Percentiles rank a stretch among this genome's conserved stretches.
Evolutionary conservation across 2,113 vertebrate species (phyloP).

Genomic region (Globicephala melas): DNA sequence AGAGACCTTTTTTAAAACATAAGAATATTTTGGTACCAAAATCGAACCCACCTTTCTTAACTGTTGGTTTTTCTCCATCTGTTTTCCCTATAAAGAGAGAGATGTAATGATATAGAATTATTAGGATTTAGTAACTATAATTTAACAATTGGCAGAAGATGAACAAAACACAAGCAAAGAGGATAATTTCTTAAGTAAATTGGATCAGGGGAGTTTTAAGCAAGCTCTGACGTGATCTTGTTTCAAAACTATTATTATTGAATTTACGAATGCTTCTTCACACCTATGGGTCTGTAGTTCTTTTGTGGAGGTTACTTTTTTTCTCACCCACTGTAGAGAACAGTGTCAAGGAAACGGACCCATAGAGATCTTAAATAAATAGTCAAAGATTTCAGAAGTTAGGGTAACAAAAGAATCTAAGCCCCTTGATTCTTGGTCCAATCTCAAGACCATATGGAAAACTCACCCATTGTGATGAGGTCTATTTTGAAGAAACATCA

Average conservation of each 20-base stretch:
- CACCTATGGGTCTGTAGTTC: no score
- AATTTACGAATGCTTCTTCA: not conserved
- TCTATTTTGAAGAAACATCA: not conserved
- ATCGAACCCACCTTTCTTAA: conserved; percentile 74
- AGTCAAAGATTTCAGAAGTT: not conserved
- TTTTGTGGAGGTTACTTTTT: not conserved
- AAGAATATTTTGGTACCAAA: not conserved
- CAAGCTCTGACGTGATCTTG: not conserved
- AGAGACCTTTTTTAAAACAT: not conserved
- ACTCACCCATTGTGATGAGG: not conserved
- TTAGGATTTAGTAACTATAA: conserved; percentile 55
- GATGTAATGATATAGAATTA: conserved; percentile 29
- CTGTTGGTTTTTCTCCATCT: conserved; percentile 29
- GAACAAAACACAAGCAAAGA: not conserved
- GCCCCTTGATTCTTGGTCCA: not conserved
- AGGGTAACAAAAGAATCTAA: not conserved
- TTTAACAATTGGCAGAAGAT: conserved; percentile 42
- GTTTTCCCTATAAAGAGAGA: conserved; percentile 74
- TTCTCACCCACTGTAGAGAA: not conserved
- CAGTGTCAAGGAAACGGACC: not conserved
- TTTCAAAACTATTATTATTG: not conserved
- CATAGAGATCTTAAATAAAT: not conserved
- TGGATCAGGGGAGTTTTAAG: not conserved
- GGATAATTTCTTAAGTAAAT: conserved; percentile 16
- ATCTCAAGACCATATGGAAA: not conserved